A percentile compares a stretch with the other conserved stretches of the same genome.
Evolutionary conservation across 2,888 invertebrate genomes (phyloP).

Genomic region (Trichogramma evanescens): DNA sequence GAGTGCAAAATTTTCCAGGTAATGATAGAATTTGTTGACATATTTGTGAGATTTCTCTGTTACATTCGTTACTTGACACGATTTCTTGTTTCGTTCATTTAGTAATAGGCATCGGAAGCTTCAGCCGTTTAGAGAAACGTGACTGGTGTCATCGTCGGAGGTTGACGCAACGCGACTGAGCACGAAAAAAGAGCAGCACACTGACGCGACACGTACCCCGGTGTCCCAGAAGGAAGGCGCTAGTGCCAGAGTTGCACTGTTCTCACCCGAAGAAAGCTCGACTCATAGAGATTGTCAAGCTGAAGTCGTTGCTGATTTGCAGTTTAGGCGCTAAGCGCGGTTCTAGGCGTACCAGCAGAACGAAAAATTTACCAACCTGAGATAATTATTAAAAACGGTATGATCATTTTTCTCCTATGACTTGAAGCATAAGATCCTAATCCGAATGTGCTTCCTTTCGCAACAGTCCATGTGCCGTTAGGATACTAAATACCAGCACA

Average conservation of each 20-base stretch:
- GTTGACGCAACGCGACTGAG: conserved; percentile 40
- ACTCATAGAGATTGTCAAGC: too few relatives aligned
- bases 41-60: background rate
- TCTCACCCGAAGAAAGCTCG: too few relatives aligned
- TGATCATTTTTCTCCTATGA: background rate
- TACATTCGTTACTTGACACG: background rate
- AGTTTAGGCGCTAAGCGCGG: conserved; percentile 27
- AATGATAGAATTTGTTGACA: background rate
- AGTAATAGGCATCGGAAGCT: conserved; percentile 95
- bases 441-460: too few relatives aligned
- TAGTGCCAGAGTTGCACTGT: background rate
- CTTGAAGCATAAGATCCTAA: too few relatives aligned
- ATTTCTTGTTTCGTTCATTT: conserved; percentile 6
- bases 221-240: conserved; percentile 33
- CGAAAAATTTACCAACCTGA: conserved; percentile 42
- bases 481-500: too few relatives aligned
- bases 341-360: conserved; percentile 35
- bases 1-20: conserved; percentile 87
- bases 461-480: too few relatives aligned
- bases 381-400: conserved; percentile 13
- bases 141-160: conserved; percentile 56
- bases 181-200: conserved; percentile 41
- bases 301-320: conserved; percentile 35
- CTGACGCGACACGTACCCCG: conserved; percentile 43
- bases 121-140: conserved; percentile 95